These are phyloP conservation scores for Pangasius krempfi DNA, from an alignment of 2,797 vertebrate species.

Conservation along the genomic window DNA sequence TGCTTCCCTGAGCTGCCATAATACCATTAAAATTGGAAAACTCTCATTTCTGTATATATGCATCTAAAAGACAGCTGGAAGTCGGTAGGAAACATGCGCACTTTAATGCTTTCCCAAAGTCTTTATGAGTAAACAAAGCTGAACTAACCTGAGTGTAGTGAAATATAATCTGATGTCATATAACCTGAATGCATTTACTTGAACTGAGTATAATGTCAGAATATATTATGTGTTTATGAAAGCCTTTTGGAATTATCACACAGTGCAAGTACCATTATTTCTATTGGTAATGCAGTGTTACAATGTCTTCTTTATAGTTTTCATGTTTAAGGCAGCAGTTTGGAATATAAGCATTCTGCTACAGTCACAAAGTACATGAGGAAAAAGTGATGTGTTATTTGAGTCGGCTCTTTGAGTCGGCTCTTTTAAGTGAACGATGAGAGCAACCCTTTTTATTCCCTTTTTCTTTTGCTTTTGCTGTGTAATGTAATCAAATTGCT, in stretches of 20 bases:
- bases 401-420: neutral
- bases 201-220: neutral
- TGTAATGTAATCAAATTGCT: constrained; percentile 19
- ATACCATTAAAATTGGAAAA: neutral
- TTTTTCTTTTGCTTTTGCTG: constrained; percentile 1
- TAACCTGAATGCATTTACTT: neutral
- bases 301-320: neutral
- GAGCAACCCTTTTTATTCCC: neutral
- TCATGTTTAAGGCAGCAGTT: neutral
- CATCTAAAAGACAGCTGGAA: neutral
- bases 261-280: neutral
- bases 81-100: neutral
- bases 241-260: neutral
- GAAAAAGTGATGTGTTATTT: neutral
- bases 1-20: neutral
- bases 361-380: neutral
- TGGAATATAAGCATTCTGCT: neutral
- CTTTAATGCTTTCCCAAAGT: neutral
- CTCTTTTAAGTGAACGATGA: neutral
- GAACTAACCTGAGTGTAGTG: neutral
- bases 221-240: neutral
- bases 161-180: neutral
- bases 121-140: neutral
- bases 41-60: neutral
- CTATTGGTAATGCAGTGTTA: neutral